Base-by-base conservation (phyloP, 2,888 invertebrate genomes). In the Netelia fuscicornis region DNA sequence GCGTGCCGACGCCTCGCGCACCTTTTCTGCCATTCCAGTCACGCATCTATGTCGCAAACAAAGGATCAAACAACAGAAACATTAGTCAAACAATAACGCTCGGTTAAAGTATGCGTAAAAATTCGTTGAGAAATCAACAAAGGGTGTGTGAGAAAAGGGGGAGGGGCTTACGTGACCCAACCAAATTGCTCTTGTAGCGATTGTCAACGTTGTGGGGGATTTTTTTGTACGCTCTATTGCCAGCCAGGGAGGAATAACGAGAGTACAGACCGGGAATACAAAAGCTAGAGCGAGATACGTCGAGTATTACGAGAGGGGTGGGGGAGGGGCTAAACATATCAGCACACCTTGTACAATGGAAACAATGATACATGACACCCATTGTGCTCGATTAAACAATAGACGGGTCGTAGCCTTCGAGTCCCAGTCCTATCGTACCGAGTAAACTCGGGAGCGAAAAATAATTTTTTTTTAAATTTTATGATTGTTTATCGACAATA, bases 1-100 rank as follows among this genome's bases (percentile, higher is more conserved):
- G 89, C 93, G 92, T 88, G 93, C 93, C 90, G 93, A 92, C 87
- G 94, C 95, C 89, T 95, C 93, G 88, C 94, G 93, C 89, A 94
- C 91, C 92, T 94, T 93, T 91, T 93, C 94, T 91, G 93, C 94
- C 94, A 94, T 92, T 90, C 92, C 92, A 89, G 89, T 90, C 89
- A 91, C 88, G 90, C 92, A 92, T 91, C 92, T 92, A 88, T 54
- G 88, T 88, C 67, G 75, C 25, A 84, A 37, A 42, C 52, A n/a
- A 75, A 77, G n/a, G 75, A 62, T 52, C n/a, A 68, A 5, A 56
- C 52, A 64, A 67, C 30, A 64, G 56, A 68, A 81, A 81, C 64
- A 80, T 71, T 64, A 62, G 75, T 71, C 56, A 44, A 71, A 83
- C 23, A 56, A 65, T 60, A 75, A 56, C 60, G 44, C 20, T 56